Evolutionary conservation across 2,797 vertebrate genomes (phyloP).

Genomic region (Graptemys geographica): DNA sequence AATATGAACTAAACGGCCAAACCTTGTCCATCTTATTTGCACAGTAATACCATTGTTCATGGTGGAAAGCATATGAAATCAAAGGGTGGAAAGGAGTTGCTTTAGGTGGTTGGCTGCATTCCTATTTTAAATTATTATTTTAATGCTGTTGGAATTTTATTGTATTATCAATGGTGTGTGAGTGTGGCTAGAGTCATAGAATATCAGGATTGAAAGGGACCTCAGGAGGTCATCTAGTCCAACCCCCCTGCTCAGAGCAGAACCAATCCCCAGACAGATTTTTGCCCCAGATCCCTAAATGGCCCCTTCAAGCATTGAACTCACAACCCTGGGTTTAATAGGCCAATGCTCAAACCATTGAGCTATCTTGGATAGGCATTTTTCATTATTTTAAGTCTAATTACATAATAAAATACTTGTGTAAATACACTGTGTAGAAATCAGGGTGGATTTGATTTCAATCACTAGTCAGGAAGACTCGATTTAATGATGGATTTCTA

Average conservation of each 20-base stretch:
- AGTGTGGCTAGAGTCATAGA: neutral
- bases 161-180: neutral
- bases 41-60: neutral
- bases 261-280: no score
- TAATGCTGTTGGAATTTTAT: neutral
- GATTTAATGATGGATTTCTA: no score
- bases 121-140: neutral
- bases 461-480: no score
- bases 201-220: no score
- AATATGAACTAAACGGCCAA: neutral
- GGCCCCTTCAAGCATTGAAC: no score
- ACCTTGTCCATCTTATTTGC: slow-evolving; percentile 2
- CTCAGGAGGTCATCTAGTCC: no score
- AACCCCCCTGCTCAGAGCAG: no score
- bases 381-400: slow-evolving; percentile 19
- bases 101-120: neutral
- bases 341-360: no score
- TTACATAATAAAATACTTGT: neutral
- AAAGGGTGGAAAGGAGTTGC: neutral
- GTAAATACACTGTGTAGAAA: neutral
- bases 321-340: no score
- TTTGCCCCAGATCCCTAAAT: no score
- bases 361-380: neutral
- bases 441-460: neutral
- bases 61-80: no score